Evolutionary conservation across 1,140 invertebrate species (phyloP), one percentile per base, ranked within the genome.

Genomic region (Bilobella aurantiaca): DNA sequence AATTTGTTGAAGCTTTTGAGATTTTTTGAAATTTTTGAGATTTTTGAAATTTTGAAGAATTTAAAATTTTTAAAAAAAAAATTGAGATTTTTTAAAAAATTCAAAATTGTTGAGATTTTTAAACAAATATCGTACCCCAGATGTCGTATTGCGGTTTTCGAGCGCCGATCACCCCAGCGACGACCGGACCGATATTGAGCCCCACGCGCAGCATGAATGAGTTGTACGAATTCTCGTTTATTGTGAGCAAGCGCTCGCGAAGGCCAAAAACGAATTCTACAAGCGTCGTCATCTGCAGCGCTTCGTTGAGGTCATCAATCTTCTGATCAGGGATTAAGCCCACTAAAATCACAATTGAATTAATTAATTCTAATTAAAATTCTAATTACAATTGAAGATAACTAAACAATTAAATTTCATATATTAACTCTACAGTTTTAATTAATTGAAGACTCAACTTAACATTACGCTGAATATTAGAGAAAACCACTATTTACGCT

Each of bases 201-300:
- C 85, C 90, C 69, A 96, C 90, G 78, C 92, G 81, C 27, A 96
- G 80, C 83, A 93, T 92, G 75, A 97, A 97, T 78, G 93, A 95
- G 76, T 97, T 96, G 76, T 95, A 97, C 0, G 91, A 94, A 76
- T 97, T 93, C 75, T 92, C 87, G 77, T 96, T 97, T 64, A 96
- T 91, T 77, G 87, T 86, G 63, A 90, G 82, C 3, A 97, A 80
- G 74, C 90, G 87, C 70, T 91, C 85, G 46, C 86, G 80, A 84
- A 97, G 90, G 1, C 90, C 89, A 75, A 95, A 92, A 0, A 93
- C 90, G 75, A 92, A 93, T 73, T 95, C 92, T 1, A 91, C 86
- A 5, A 95, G 78, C 0, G 88, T 87, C 1, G 86, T 84, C 78
- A 88, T 78, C 77, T 87, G 83, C 69, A 84, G 80, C 61, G 80